Base-by-base conservation (phyloP, 2,797 vertebrate species). In the Pseudomugil gertrudae region DNA sequence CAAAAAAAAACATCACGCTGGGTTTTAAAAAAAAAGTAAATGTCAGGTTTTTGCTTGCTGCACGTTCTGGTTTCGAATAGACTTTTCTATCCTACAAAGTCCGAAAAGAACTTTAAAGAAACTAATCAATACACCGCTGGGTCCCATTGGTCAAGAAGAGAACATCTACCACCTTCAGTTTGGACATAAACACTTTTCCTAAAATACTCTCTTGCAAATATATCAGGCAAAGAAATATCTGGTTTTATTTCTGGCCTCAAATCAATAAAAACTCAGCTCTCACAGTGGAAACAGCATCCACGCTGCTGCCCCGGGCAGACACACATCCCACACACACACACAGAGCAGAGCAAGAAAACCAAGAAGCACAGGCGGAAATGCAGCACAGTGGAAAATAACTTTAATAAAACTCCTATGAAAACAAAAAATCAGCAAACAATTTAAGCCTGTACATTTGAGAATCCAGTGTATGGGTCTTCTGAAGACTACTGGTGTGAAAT, bases 331-430 rank as follows among this genome's bases (percentile, higher is more conserved):
- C 32, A 47, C 50, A 56, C 69, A 78, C 63, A 26, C 11, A 10
- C 29, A 51, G 13, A 57, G 45, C 45, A 48, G 9, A 67, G 69
- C 1, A 48, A 66, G 13, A 3, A 59, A 29, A 75, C 1, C 5
- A 53, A 78, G 47, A n/a, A n/a, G n/a, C 6, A 59, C 17, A 73
- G 65, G 55, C 6, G 11, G 71, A 85, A 76, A 69, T 70, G 59
- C 53, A 65, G 74, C 58, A 57, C 72, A 36, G 82, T 89, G 86
- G 80, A 92, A 93, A 92, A 93, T 82, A 91, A 90, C 87, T 93
- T 94, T 95, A 93, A 93, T 92, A 90, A 90, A 91, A 90, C 79
- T 92, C 84, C 85, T 91, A 92, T 90, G 87, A 92, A 84, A 90
- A 88, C 73, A 83, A 86, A 76, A 82, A 74, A n/a, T 32, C 78